Evolutionary conservation across 2,797 vertebrate species (phyloP).

Genomic region (Sarcoramphus papa): DNA sequence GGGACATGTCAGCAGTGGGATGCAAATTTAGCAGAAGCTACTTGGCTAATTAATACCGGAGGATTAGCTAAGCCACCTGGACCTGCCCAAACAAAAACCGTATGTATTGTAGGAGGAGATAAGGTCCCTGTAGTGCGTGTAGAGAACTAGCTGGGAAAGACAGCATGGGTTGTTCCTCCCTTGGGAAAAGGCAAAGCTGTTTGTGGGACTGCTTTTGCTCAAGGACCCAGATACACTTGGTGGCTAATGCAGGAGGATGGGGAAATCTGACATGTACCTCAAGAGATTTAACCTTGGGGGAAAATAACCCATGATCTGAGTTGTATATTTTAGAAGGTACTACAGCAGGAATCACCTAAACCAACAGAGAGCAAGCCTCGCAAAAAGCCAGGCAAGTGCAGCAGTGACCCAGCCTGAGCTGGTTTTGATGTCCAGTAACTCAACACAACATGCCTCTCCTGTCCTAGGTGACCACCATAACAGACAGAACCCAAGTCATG

Average conservation of each 20-base stretch:
- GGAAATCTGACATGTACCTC: background rate
- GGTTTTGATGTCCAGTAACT: background rate
- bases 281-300: background rate
- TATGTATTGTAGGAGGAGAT: no score
- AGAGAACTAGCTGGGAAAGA: background rate
- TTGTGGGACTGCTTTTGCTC: background rate
- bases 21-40: background rate
- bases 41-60: background rate
- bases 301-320: background rate
- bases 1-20: no score
- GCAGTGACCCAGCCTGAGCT: background rate
- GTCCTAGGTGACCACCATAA: background rate
- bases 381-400: background rate
- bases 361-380: background rate
- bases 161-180: background rate
- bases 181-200: background rate
- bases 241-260: background rate
- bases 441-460: background rate
- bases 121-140: background rate
- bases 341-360: background rate
- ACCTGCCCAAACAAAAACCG: background rate
- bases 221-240: background rate
- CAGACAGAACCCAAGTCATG: background rate
- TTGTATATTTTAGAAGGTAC: background rate
- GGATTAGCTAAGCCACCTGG: background rate